Evolutionary conservation across 92 coral and sea anemone species (phyloP), one percentile per base, ranked within the genome.

Genomic region (Epizoanthus ramosus): DNA sequence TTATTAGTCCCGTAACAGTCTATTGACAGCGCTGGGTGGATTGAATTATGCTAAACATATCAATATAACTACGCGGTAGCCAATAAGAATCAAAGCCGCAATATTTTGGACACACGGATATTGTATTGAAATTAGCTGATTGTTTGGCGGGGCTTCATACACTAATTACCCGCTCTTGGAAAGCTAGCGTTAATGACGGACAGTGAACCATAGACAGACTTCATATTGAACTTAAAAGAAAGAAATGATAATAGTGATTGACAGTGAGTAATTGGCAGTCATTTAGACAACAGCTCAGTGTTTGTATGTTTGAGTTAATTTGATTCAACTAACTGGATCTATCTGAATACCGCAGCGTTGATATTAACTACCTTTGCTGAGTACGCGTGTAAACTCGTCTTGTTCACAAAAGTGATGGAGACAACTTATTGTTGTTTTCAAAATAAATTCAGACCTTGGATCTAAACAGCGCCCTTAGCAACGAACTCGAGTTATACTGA

Each of bases 1-100:
- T 87, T 87, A 77, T 77, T 65, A 63, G 84, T 75, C 89, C 73
- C 87, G 88, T 93, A 89, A 91, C 89, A 88, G 85, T 85, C 89
- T 86, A 91, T 91, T 93, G 87, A 91, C 89, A 86, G 88, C 73
- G 79, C 90, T 52, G 92, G 90, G 89, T 92, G 97, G 91, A 88
- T 86, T 79, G 80, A 79, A 81, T 89, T 85, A 89, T 89, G 92
- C 86, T 57, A 68, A 86, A 91, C 93, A 84, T 93, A 93, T 87
- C 98, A 33, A 80, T 87, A 88, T 93, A 93, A 89, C 95, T 75
- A 72, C 74, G 37, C 22, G 56, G 47, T 50, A 81, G 33, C 98
- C 98, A 93, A 93, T 93, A 90, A 85, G 63, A 28, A 67, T 19
- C 14, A 74, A 68, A 73, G 47, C 67, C 77, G 80, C 90, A 85